A percentile compares a stretch with the other conserved stretches of the same genome.
Conservation (phyloP, 2,888 invertebrate species). For the Poecilobothrus nobilitatus region DNA sequence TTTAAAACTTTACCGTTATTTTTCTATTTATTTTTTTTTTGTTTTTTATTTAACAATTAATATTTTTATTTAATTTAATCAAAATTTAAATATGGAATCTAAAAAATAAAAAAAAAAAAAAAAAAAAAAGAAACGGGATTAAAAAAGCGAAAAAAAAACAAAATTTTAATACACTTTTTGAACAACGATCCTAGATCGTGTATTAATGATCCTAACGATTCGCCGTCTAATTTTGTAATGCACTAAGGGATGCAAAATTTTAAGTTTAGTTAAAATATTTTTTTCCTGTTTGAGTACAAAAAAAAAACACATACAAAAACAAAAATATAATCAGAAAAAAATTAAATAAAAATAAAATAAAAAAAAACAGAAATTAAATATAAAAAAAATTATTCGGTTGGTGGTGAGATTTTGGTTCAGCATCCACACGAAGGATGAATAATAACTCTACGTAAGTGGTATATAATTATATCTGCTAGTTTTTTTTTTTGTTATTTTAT, state of each 20-base stretch:
- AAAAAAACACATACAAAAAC: background rate
- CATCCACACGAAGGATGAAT: constrained; percentile 6
- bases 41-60: too few relatives aligned
- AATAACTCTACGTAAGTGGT: constrained; percentile 4
- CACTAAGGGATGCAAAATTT: constrained; percentile 46
- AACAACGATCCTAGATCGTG: constrained; percentile 7
- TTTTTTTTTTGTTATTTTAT: background rate
- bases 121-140: too few relatives aligned
- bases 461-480: background rate
- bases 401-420: background rate
- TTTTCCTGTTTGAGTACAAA: constrained; percentile 15
- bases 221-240: constrained; percentile 44
- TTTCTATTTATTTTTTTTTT: too few relatives aligned
- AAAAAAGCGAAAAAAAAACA: too few relatives aligned
- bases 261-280: constrained; percentile 32
- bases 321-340: background rate
- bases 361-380: background rate
- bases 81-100: too few relatives aligned
- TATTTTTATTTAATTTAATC: too few relatives aligned
- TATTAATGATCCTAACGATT: constrained; percentile 39
- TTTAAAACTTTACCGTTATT: too few relatives aligned
- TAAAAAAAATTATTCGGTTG: background rate
- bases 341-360: background rate
- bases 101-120: too few relatives aligned
- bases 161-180: too few relatives aligned